Base-by-base conservation (phyloP, 2,113 vertebrate genomes). In the Cygnus atratus region DNA sequence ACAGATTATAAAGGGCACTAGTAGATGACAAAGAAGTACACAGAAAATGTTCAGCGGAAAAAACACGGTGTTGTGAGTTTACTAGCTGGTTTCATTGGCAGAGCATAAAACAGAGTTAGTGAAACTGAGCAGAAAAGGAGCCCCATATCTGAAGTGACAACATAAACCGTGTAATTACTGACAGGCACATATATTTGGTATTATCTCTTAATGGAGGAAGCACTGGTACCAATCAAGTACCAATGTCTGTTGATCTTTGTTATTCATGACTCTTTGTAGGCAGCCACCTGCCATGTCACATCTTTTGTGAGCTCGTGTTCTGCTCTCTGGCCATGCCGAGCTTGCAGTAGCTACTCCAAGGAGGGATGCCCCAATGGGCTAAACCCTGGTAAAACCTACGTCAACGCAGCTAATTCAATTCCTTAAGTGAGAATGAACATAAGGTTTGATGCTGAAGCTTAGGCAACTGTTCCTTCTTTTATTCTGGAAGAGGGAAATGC, bases 321-420 rank as follows among this genome's bases (percentile, higher is more conserved):
- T 0, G 10, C 24, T 39, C 48, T 41, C n/a, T 54, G 50, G 61
- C 24, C 66, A 21, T 0, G 0, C 61, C 58, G 46, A n/a, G n/a
- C 59, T 58, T 29, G 2, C 21, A 43, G 57, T 33, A 59, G 28
- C 6, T 55, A 59, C 54, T 44, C 28, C 63, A 65, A 73, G 87
- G 21, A 84, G 0, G 2, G 37, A 54, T 31, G 24, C 5, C 63
- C 24, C 12, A 22, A 52, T 86, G 76, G 22, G 15, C 67, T 74
- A 62, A 70, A 88, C 46, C 29, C 39, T 62, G 55, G 76, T 54
- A 68, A 91, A 79, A 68, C 1, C 15, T 18, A 84, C 61, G 19
- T n/a, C 71, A 73, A 17, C 15, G 22, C 25, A 63, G 80, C 6
- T 21, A 75, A 35, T 72, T 67, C 33, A 75, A 57, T 43, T 65